These are phyloP conservation scores for Pristionchus entomophagus DNA, from an alignment of 2,888 invertebrate genomes.

Conservation along the genomic window DNA sequence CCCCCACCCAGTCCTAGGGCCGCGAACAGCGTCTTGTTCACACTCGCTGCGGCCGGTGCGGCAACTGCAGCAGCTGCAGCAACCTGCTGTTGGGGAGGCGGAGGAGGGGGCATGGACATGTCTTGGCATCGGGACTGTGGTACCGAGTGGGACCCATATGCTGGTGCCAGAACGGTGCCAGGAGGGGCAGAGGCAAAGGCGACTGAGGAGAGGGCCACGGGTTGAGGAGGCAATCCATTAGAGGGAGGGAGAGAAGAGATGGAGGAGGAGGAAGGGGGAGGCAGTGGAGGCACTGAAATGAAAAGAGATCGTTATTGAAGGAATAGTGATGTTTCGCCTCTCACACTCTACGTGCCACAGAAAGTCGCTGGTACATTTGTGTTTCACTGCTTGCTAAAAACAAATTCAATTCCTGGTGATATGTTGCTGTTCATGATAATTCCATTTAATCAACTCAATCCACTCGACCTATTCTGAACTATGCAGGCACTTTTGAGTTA, in stretches of 20 bases:
- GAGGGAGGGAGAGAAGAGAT: background rate
- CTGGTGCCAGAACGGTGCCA: background rate
- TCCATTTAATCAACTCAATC: too few species aligned
- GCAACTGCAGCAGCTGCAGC: conserved; percentile 44
- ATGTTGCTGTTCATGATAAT: too few species aligned
- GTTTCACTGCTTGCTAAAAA: background rate
- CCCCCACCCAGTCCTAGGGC: conserved; percentile 52
- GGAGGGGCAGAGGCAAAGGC: conserved; percentile 3
- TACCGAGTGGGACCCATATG: background rate
- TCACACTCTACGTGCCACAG: too few species aligned
- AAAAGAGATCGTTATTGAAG: too few species aligned
- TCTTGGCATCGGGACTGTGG: conserved; percentile 40
- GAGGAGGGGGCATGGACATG: too few species aligned
- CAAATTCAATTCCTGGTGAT: background rate
- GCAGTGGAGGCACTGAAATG: background rate
- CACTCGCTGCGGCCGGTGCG: background rate
- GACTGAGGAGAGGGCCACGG: background rate
- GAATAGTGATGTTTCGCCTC: too few species aligned
- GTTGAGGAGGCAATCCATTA: background rate
- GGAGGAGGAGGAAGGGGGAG: background rate
- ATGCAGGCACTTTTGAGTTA: too few species aligned
- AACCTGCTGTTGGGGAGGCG: conserved; percentile 28
- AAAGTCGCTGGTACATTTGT: too few species aligned
- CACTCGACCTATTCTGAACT: too few species aligned
- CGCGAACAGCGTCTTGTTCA: conserved; percentile 55